Evolutionary conservation across 1,140 invertebrate genomes (phyloP).

Genomic region (Aphaenogaster ashmeadi): DNA sequence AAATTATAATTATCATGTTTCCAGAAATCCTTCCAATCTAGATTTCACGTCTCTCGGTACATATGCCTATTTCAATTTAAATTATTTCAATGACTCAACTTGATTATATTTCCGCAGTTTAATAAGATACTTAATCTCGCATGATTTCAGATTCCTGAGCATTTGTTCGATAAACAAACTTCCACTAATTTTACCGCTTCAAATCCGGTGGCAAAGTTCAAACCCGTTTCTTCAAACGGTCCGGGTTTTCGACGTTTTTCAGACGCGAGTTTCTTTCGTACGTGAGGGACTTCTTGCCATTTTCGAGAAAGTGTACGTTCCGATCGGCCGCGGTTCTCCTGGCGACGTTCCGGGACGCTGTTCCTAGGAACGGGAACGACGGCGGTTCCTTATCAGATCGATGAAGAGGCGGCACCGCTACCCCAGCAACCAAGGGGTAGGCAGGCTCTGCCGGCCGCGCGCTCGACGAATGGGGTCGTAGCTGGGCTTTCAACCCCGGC

Average conservation of each 20-base stretch:
- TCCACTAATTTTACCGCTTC: background rate
- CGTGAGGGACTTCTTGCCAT: background rate
- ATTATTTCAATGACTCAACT: background rate
- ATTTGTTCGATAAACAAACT: background rate
- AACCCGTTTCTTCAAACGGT: background rate
- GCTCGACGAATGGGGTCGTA: constrained; percentile 77
- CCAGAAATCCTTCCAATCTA: background rate
- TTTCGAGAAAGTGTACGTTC: background rate
- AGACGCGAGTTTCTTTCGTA: background rate
- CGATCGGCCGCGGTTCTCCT: background rate
- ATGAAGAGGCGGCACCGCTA: constrained; percentile 83
- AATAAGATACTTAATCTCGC: background rate
- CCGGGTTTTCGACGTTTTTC: background rate
- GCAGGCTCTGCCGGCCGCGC: constrained; percentile 67
- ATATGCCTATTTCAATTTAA: background rate
- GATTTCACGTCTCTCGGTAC: background rate
- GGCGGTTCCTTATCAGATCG: constrained; percentile 79
- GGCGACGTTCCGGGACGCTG: constrained; percentile 11
- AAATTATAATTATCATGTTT: background rate
- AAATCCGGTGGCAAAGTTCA: background rate
- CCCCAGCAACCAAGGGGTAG: constrained; percentile 78
- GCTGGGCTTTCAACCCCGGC: constrained; percentile 68
- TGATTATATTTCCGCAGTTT: background rate
- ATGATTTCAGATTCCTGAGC: background rate
- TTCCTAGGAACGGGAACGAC: constrained; percentile 51